phyloP scores from a whole-genome alignment of 2,113 vertebrate species.

The Halichoerus grypus region DNA sequence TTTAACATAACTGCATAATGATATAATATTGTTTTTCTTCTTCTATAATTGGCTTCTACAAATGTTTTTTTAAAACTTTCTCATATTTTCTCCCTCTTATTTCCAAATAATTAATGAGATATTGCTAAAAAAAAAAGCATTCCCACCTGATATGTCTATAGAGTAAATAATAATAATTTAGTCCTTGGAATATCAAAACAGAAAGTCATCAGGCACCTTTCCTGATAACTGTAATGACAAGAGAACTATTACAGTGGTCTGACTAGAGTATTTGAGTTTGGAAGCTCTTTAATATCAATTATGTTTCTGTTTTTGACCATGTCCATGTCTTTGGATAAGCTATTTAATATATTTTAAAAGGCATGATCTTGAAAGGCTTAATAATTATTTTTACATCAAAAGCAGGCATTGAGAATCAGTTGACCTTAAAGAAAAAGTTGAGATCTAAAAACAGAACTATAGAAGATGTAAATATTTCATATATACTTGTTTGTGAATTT shows the following conservation, averaged over 20 bases:
- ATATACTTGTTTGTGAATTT: neutral
- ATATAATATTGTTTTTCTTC: neutral
- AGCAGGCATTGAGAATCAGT: neutral
- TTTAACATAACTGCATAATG: neutral
- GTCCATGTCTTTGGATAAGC: neutral
- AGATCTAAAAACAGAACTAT: neutral
- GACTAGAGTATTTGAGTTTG: neutral
- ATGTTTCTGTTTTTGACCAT: conserved; percentile 20
- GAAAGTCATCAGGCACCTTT: neutral
- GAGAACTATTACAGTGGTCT: neutral
- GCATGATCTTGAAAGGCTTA: neutral
- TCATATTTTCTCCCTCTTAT: neutral
- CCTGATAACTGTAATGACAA: neutral
- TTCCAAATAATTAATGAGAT: conserved; percentile 31
- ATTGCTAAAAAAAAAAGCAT: neutral
- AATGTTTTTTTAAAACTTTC: neutral
- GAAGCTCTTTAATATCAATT: conserved; percentile 21
- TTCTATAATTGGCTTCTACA: neutral
- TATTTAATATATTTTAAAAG: conserved; percentile 45
- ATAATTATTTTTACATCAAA: neutral
- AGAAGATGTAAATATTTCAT: neutral
- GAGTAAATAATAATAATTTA: neutral
- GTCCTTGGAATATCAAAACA: conserved; percentile 10
- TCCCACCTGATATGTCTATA: neutral
- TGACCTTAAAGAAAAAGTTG: neutral